phyloP scores from a whole-genome alignment of 2,113 vertebrate species.

The Corydoras sp. region DNA sequence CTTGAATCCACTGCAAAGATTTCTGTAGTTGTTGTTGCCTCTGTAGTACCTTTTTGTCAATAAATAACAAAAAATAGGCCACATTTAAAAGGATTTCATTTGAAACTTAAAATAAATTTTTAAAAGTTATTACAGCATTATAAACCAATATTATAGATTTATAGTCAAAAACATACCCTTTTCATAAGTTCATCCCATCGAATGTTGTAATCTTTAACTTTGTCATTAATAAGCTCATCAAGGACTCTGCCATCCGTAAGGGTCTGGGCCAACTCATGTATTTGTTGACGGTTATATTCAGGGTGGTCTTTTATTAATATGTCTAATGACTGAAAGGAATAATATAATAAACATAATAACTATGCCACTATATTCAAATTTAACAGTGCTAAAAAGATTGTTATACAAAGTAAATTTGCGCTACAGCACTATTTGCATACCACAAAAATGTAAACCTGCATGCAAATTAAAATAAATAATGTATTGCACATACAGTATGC shows the following conservation, averaged over 20 bases:
- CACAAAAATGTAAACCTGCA: no score
- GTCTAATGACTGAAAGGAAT: slow-evolving; percentile 74
- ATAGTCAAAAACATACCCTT: slow-evolving; percentile 65
- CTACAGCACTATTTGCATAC: no score
- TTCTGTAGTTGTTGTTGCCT: slow-evolving; percentile 84
- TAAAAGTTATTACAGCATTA: no score
- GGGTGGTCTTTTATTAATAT: slow-evolving; percentile 80
- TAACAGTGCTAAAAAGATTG: not conserved
- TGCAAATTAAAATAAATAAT: no score
- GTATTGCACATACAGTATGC: no score
- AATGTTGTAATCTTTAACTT: slow-evolving; percentile 87
- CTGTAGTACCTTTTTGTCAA: slow-evolving; percentile 69
- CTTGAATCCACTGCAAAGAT: slow-evolving; percentile 81
- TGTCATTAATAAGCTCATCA: slow-evolving; percentile 92
- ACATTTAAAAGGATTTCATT: no score
- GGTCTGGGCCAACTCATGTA: slow-evolving; percentile 89
- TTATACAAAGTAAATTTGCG: no score
- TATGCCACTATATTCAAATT: not conserved
- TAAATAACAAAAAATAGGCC: not conserved
- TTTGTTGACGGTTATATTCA: slow-evolving; percentile 93
- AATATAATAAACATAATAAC: not conserved
- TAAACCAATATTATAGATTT: no score
- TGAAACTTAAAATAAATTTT: no score
- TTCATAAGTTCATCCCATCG: slow-evolving; percentile 89
- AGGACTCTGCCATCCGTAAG: slow-evolving; percentile 94